A percentile compares a stretch with the other conserved stretches of the same genome.
These are phyloP conservation scores for Ooceraea biroi DNA, from an alignment of 1,140 invertebrate species.

Conservation along the genomic window DNA sequence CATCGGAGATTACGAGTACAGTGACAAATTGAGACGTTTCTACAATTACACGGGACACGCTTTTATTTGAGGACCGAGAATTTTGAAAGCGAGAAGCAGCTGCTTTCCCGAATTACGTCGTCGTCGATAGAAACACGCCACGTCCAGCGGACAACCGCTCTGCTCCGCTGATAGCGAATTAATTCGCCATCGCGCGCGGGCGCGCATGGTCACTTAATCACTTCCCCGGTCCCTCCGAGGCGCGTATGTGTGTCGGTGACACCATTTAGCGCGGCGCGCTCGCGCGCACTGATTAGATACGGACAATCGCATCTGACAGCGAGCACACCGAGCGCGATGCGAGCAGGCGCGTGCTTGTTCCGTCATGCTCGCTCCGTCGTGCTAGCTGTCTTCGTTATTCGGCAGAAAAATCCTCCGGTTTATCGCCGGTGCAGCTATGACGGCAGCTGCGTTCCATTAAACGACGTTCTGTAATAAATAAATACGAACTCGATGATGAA, in stretches of 20 bases:
- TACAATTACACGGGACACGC: not conserved
- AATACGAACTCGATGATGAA: conserved; percentile 42
- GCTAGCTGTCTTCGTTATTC: conserved; percentile 37
- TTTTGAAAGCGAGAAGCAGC: conserved; percentile 15
- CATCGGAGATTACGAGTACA: not conserved
- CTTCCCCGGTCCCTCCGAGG: not conserved
- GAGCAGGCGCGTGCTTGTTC: no score
- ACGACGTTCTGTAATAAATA: conserved; percentile 47
- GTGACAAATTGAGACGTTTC: not conserved
- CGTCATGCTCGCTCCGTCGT: conserved; percentile 1
- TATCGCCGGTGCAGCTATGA: conserved; percentile 55
- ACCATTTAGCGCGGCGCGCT: conserved; percentile 37
- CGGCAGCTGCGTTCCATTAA: conserved; percentile 47
- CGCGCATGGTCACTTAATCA: conserved; percentile 42
- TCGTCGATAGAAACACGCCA: conserved; percentile 18
- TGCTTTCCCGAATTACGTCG: conserved; percentile 34
- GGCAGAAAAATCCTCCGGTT: conserved; percentile 20
- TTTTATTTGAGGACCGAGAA: conserved; percentile 29
- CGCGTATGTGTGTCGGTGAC: conserved; percentile 32
- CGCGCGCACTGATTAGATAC: conserved; percentile 41
- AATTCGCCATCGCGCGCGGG: conserved; percentile 34
- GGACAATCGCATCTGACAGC: conserved; percentile 56
- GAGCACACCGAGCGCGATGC: conserved; percentile 7
- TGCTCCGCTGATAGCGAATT: conserved; percentile 38
- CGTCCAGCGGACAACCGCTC: not conserved